phyloP scores from a whole-genome alignment of 1,140 invertebrate species.

The Aethina tumida region DNA sequence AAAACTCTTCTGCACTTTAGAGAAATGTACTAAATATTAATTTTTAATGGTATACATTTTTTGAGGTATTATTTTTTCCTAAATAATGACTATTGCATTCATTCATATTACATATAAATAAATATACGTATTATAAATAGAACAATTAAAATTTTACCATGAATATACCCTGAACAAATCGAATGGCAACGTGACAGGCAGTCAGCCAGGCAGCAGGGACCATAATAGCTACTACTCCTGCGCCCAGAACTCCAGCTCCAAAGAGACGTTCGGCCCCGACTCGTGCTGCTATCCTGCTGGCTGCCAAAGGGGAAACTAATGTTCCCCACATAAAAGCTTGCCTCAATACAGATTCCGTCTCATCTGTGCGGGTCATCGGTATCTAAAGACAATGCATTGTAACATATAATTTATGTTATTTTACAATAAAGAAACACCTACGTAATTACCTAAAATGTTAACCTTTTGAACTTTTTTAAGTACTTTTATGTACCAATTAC shows the following conservation, averaged over 20 bases:
- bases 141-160: no score
- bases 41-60: slow-evolving; percentile 5
- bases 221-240: slow-evolving; percentile 42
- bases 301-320: slow-evolving; percentile 44
- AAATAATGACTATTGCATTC: no score
- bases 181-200: slow-evolving; percentile 44
- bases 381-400: slow-evolving; percentile 24
- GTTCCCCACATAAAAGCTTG: slow-evolving; percentile 50
- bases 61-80: no score
- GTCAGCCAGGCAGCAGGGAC: slow-evolving; percentile 48
- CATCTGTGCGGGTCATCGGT: slow-evolving; percentile 42
- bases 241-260: slow-evolving; percentile 43
- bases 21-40: neutral
- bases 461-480: no score
- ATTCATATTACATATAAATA: no score
- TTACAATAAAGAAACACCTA: slow-evolving; percentile 1
- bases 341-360: slow-evolving; percentile 43
- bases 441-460: no score
- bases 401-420: neutral
- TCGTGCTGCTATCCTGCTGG: slow-evolving; percentile 45
- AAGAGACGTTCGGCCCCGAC: slow-evolving; percentile 47
- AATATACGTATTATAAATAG: no score
- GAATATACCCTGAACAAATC: slow-evolving; percentile 46
- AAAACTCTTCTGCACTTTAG: neutral
- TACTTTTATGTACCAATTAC: no score